A percentile compares a stretch with the other conserved stretches of the same genome.
phyloP scores from a whole-genome alignment of 2,113 vertebrate genomes.

The Alligator mississippiensis region DNA sequence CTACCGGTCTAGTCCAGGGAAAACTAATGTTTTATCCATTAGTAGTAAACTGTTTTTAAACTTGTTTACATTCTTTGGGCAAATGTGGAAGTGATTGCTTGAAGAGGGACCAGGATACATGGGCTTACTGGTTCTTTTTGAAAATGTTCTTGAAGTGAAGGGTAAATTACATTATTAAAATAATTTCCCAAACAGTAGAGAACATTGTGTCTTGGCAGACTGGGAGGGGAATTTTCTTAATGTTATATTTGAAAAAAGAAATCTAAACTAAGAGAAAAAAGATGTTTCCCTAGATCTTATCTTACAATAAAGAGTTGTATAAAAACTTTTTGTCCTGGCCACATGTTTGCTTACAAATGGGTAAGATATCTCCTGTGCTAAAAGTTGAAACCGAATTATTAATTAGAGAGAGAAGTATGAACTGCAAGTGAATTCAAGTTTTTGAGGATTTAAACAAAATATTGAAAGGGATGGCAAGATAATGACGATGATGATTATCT shows the following conservation, averaged over 20 bases:
- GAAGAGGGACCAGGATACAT: conserved; percentile 24
- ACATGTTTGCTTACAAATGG: conserved; percentile 62
- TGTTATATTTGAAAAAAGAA: conserved; percentile 74
- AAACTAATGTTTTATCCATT: conserved; percentile 68
- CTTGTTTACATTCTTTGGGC: conserved; percentile 61
- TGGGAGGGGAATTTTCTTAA: conserved; percentile 66
- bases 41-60: conserved; percentile 37
- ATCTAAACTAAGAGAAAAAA: conserved; percentile 52
- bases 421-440: conserved; percentile 40
- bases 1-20: conserved; percentile 4
- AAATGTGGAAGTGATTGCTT: conserved; percentile 28
- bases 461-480: neutral
- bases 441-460: neutral
- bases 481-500: neutral
- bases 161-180: conserved; percentile 59
- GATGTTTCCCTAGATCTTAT: conserved; percentile 75
- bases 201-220: conserved; percentile 74
- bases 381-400: conserved; percentile 39
- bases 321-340: conserved; percentile 57
- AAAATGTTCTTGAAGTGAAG: conserved; percentile 54
- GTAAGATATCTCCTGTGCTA: conserved; percentile 56
- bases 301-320: conserved; percentile 59
- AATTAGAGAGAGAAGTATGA: neutral
- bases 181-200: conserved; percentile 65
- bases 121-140: conserved; percentile 53